Percentiles rank a stretch among this genome's conserved stretches.
These are phyloP conservation scores for Steatocranus sp. DNA, from an alignment of 2,797 vertebrate genomes.

Conservation along the genomic window DNA sequence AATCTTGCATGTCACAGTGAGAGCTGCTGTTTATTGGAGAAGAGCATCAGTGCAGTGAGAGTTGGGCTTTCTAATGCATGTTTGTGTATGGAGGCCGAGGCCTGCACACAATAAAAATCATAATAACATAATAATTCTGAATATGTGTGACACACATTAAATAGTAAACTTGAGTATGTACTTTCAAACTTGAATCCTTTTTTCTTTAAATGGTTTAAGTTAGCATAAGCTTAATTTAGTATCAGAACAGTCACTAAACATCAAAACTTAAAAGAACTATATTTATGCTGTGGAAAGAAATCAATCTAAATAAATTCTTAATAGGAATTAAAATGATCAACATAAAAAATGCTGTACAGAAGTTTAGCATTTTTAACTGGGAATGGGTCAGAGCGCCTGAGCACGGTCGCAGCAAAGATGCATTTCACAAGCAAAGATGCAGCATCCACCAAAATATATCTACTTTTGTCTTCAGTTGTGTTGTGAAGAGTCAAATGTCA, in stretches of 20 bases:
- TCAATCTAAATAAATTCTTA: background rate
- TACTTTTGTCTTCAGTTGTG: background rate
- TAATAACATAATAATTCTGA: background rate
- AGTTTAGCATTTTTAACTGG: background rate
- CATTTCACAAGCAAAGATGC: background rate
- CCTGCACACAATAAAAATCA: background rate
- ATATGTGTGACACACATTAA: background rate
- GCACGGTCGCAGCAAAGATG: background rate
- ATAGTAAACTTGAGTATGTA: background rate
- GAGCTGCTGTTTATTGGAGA: background rate
- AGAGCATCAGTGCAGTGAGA: background rate
- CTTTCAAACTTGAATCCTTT: background rate
- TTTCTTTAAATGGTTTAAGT: background rate
- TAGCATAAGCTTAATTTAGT: background rate
- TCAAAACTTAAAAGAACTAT: background rate
- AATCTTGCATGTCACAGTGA: background rate
- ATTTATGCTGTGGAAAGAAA: accelerated
- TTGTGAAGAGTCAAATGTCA: background rate
- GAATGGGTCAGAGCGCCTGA: background rate
- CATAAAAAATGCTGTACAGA: background rate
- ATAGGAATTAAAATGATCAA: background rate
- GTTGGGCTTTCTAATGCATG: background rate
- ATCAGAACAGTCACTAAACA: background rate
- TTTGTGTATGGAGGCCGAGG: background rate
- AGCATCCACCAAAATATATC: background rate